phyloP scores from a whole-genome alignment of 2,888 invertebrate genomes.

The Conomelus anceps region DNA sequence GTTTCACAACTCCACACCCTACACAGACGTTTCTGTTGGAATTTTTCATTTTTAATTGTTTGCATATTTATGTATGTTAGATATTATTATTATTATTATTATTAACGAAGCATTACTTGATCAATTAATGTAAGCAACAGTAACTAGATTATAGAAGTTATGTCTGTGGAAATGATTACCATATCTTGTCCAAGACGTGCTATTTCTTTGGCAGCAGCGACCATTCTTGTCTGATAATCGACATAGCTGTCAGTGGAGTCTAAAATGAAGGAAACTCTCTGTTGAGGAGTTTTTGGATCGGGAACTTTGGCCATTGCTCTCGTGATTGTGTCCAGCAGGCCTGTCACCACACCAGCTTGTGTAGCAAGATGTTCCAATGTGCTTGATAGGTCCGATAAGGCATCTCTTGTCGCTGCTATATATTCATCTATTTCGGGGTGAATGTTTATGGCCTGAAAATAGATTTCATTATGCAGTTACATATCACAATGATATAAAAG shows the following conservation, averaged over 20 bases:
- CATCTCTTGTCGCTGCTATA: constrained; percentile 66
- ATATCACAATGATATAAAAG: too few relatives aligned
- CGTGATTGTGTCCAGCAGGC: constrained; percentile 84
- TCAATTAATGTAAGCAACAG: not conserved
- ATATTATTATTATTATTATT: too few relatives aligned
- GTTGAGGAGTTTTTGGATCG: constrained; percentile 42
- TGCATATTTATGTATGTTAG: too few relatives aligned
- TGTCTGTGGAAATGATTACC: constrained; percentile 47
- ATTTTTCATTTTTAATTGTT: too few relatives aligned
- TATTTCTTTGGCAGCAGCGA: constrained; percentile 88
- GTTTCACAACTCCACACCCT: too few relatives aligned
- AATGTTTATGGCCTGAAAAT: constrained; percentile 60
- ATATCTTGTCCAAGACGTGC: constrained; percentile 89
- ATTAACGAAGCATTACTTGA: not conserved
- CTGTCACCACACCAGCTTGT: constrained; percentile 82
- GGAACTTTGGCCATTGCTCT: constrained; percentile 76
- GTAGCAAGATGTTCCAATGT: constrained; percentile 77
- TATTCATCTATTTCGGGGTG: constrained; percentile 82
- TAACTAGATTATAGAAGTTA: not conserved
- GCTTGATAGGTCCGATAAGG: constrained; percentile 70
- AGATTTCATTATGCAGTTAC: too few relatives aligned
- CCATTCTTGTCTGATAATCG: constrained; percentile 97
- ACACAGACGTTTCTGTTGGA: too few relatives aligned
- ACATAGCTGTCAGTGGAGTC: constrained; percentile 75
- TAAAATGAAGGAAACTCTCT: constrained; percentile 40